A percentile compares a stretch with the other conserved stretches of the same genome.
Conservation (phyloP, 1,140 invertebrate genomes). For the Pachypsylla venusta region DNA sequence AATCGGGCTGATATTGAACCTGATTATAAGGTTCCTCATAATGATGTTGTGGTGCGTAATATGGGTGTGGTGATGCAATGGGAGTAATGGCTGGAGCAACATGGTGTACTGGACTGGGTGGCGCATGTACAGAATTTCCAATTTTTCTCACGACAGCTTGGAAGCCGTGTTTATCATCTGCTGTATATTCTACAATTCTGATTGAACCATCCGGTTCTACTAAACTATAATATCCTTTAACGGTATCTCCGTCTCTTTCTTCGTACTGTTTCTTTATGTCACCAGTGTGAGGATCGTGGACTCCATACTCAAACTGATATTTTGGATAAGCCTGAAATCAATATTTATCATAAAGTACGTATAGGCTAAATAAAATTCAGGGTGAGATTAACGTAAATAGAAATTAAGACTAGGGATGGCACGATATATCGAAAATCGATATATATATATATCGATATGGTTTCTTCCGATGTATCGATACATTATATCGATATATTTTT, state of each 20-base stretch:
- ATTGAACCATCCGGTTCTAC: conserved; percentile 27
- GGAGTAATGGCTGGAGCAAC: background rate
- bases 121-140: conserved; percentile 12
- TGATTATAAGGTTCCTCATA: background rate
- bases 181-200: conserved; percentile 27
- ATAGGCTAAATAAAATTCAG: too few species aligned
- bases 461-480: too few species aligned
- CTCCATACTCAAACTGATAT: conserved; percentile 30
- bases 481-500: too few species aligned
- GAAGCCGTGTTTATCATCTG: conserved; percentile 23
- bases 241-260: conserved; percentile 23
- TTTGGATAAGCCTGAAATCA: conserved; percentile 22
- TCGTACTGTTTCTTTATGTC: conserved; percentile 31
- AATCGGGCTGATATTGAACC: too few species aligned
- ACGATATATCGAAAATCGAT: too few species aligned
- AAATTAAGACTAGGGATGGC: too few species aligned
- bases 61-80: background rate
- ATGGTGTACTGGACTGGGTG: conserved; percentile 4
- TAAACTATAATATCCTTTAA: conserved; percentile 21
- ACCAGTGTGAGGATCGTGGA: conserved; percentile 29
- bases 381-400: too few species aligned
- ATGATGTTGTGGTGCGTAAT: background rate
- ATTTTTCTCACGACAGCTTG: conserved; percentile 24
- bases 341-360: too few species aligned
- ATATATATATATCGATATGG: too few species aligned